Base-by-base conservation (phyloP, 2,113 vertebrate genomes). In the Ammospiza nelsoni region DNA sequence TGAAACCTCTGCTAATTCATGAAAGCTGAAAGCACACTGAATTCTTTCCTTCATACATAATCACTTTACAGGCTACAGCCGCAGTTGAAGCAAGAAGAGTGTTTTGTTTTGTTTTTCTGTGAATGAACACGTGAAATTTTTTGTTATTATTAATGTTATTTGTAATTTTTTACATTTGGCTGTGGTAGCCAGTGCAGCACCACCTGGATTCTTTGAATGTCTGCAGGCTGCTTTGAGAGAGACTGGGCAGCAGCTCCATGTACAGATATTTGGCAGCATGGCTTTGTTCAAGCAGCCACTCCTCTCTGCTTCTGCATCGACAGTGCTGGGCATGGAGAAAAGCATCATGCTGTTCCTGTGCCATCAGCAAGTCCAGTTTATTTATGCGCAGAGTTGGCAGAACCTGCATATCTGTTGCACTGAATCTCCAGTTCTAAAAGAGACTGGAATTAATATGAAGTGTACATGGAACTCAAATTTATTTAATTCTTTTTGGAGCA, bases 21-120 rank as follows among this genome's bases (percentile, higher is more conserved):
- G 92, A 94, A 94, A 92, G 91, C 84, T 95, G 87, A 95, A 97
- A 95, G 88, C 69, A 57, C 58, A 73, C 73, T 95, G 62, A 95
- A 96, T 97, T 94, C 94, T 92, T 96, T 94, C 94, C 95, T 92
- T 97, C 84, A 84, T 92, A 68, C 91, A 89, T 96, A 96, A 94
- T 94, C 84, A 43, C 89, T 92, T 87, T 41, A 58, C 31, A 88
- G 82, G 27, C 92, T 90, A 68, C 62, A 82, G 71, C 23, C 25
- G 5, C 66, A 65, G 48, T 9, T 72, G 49, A 94, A 91, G n/a
- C 16, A 68, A 65, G 44, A 84, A 66, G 46, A 77, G 25, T 52
- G 25, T 80, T 88, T 52, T 84, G 57, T 4, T 84, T 91, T 89
- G 35, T n/a, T 89, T 94, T 77, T 73, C 66, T 57, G 15, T 87